These are phyloP conservation scores for Papilio machaon DNA, from an alignment of 1,140 invertebrate species.

Conservation along the genomic window DNA sequence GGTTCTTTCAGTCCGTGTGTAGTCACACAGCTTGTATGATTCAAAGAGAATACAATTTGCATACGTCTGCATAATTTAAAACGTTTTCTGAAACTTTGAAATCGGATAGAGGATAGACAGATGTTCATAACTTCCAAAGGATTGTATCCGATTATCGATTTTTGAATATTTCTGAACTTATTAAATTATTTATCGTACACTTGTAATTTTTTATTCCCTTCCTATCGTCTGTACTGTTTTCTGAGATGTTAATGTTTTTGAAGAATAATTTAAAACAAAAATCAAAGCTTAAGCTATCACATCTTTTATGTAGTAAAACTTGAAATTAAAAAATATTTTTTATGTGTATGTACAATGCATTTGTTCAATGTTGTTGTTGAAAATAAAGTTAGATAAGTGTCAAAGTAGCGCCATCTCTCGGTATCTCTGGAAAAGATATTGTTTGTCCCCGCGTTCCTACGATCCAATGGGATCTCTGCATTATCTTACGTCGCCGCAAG, in stretches of 20 bases:
- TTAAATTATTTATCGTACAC: conserved; percentile 16
- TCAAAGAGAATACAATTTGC: conserved; percentile 57
- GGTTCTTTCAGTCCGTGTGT: conserved; percentile 6
- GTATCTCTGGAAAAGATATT: conserved; percentile 35
- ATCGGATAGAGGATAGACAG: conserved; percentile 37
- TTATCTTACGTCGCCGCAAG: conserved; percentile 42
- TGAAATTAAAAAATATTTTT: not conserved
- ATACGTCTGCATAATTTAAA: conserved; percentile 63
- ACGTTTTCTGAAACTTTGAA: conserved; percentile 51
- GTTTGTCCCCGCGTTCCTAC: conserved; percentile 14
- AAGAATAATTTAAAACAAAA: not conserved
- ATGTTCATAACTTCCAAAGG: conserved; percentile 20
- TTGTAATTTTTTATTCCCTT: conserved; percentile 14
- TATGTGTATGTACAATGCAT: no score
- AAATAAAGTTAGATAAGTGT: not conserved
- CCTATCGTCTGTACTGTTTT: conserved; percentile 3
- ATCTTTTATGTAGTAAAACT: not conserved
- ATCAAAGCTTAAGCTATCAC: not conserved
- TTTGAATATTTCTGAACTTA: conserved; percentile 7
- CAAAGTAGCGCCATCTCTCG: conserved; percentile 50
- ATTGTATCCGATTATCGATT: not conserved
- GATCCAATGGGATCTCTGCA: conserved; percentile 44
- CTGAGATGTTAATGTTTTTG: not conserved
- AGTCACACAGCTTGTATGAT: conserved; percentile 45
- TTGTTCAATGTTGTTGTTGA: not conserved